A percentile compares a stretch with the other conserved stretches of the same genome.
These are phyloP conservation scores for Pangasius macronema DNA, from an alignment of 2,797 vertebrate genomes.

Conservation along the genomic window DNA sequence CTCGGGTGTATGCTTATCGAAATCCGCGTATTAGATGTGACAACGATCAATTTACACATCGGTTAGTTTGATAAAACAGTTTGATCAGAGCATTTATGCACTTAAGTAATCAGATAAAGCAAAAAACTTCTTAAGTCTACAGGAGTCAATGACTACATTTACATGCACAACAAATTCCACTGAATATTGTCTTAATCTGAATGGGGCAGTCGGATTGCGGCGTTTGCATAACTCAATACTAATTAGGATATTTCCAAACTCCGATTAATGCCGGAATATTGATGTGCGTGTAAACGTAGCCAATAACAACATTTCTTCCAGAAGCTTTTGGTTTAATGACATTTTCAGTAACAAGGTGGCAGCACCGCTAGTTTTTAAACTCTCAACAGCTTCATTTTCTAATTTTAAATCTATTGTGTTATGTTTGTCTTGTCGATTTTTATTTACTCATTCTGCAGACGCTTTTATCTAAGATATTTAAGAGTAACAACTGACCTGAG, in stretches of 20 bases:
- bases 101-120: neutral
- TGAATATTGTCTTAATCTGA: too few species aligned
- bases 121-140: neutral
- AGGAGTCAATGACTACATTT: too few species aligned
- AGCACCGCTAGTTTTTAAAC: too few species aligned
- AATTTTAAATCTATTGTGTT: neutral
- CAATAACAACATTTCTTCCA: neutral
- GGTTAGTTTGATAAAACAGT: neutral
- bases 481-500: neutral
- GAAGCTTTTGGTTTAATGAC: neutral
- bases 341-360: too few species aligned
- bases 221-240: too few species aligned
- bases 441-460: neutral
- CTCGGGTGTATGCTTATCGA: neutral
- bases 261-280: too few species aligned
- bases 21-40: conserved; percentile 4
- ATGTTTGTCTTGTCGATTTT: neutral
- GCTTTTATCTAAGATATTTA: neutral
- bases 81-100: neutral
- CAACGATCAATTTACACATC: neutral
- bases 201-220: too few species aligned
- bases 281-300: too few species aligned
- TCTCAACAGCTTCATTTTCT: neutral
- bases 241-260: too few species aligned
- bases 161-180: too few species aligned